Percentiles rank a stretch among this genome's conserved stretches.
Conservation (phyloP, 2,797 vertebrate genomes). For the Lerista edwardsae region DNA sequence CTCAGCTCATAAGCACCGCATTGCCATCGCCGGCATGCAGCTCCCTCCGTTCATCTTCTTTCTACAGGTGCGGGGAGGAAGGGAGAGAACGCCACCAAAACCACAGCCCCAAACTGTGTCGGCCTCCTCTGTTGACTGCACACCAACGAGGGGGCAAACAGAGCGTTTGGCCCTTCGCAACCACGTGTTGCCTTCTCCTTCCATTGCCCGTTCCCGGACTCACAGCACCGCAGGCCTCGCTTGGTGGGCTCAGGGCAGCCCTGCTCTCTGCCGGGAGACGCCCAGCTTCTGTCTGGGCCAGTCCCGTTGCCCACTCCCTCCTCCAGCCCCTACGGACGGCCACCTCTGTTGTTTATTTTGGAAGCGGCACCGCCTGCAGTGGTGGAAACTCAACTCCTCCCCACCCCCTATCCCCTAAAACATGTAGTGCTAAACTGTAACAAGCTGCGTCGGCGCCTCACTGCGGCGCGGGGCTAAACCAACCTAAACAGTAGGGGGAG, state of each 20-base stretch:
- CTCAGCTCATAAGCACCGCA: neutral
- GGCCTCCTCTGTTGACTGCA: neutral
- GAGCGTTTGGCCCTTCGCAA: neutral
- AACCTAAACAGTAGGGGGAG: conserved; percentile 48
- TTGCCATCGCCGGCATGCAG: too few species aligned
- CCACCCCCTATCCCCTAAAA: neutral
- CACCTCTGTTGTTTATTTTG: conserved; percentile 43
- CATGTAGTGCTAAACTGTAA: neutral
- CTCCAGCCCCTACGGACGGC: neutral
- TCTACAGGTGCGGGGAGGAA: neutral
- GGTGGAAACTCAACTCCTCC: conserved; percentile 45
- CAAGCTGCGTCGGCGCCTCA: neutral
- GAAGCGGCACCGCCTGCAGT: neutral
- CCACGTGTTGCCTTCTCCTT: neutral
- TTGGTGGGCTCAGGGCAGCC: neutral
- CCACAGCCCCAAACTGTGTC: neutral
- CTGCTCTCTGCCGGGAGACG: neutral
- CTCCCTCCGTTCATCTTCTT: neutral
- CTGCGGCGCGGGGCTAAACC: neutral
- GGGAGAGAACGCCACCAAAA: neutral
- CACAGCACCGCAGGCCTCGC: neutral
- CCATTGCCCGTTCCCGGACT: neutral
- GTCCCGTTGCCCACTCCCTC: fast-evolving
- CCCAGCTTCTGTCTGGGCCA: neutral
- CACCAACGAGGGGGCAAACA: neutral